Conservation (phyloP, 2,113 vertebrate species). For the Gracilinanus agilis region DNA sequence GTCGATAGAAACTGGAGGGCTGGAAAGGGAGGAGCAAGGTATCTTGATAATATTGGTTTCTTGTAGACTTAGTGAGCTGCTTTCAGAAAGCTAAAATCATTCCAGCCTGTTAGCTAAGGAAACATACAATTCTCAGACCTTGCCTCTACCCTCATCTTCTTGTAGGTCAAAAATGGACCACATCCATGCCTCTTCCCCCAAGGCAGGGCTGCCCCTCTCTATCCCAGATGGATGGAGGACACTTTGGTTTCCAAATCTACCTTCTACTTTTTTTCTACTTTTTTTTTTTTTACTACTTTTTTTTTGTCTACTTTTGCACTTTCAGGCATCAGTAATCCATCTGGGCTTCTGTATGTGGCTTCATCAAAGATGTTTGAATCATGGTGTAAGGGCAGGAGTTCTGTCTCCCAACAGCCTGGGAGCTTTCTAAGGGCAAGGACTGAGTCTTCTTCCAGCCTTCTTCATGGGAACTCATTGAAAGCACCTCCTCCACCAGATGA, state of each 20-base stretch:
- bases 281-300: too few relatives aligned
- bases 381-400: not conserved
- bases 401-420: not conserved
- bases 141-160: accelerated
- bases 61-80: not conserved
- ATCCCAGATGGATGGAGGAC: not conserved
- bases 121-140: not conserved
- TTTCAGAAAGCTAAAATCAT: not conserved
- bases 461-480: not conserved
- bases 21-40: not conserved
- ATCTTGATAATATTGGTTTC: not conserved
- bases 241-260: not conserved
- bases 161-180: not conserved
- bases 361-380: not conserved
- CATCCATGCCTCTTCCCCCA: accelerated
- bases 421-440: not conserved
- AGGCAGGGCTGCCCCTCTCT: not conserved
- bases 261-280: too few relatives aligned
- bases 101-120: not conserved
- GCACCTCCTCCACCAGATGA: not conserved
- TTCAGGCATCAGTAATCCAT: not conserved
- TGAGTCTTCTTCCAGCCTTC: not conserved
- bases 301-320: too few relatives aligned
- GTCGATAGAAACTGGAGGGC: not conserved
- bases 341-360: not conserved